These are phyloP conservation scores for Folsomia manolachei DNA, from an alignment of 2,888 invertebrate species.

Conservation along the genomic window DNA sequence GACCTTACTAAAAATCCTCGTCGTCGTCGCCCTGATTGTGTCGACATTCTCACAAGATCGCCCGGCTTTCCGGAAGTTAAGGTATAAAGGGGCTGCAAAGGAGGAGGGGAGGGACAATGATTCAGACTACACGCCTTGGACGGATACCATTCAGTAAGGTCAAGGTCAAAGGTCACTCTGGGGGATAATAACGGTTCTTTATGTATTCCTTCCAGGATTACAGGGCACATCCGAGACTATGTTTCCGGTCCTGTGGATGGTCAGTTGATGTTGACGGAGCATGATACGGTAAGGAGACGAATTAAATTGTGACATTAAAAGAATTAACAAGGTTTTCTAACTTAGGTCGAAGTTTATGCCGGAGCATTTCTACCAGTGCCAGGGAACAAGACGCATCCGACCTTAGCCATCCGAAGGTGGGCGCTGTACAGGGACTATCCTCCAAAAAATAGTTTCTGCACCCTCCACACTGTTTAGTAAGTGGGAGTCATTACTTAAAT, in stretches of 20 bases:
- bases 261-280: neutral
- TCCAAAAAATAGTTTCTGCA: neutral
- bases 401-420: neutral
- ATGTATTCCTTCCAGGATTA: neutral
- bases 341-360: neutral
- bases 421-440: neutral
- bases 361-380: neutral
- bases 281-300: neutral
- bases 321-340: neutral
- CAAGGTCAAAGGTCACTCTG: no score
- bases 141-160: no score
- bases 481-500: neutral
- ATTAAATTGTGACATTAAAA: no score
- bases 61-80: no score
- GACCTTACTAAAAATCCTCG: no score
- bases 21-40: no score
- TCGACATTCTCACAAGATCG: no score
- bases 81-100: no score
- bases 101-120: no score
- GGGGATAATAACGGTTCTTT: no score
- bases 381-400: neutral
- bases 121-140: no score
- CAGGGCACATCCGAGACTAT: neutral
- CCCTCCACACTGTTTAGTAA: neutral
- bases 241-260: neutral